These are phyloP conservation scores for Hydrochoerus hydrochaeris DNA, from an alignment of 2,113 vertebrate species.

Conservation along the genomic window DNA sequence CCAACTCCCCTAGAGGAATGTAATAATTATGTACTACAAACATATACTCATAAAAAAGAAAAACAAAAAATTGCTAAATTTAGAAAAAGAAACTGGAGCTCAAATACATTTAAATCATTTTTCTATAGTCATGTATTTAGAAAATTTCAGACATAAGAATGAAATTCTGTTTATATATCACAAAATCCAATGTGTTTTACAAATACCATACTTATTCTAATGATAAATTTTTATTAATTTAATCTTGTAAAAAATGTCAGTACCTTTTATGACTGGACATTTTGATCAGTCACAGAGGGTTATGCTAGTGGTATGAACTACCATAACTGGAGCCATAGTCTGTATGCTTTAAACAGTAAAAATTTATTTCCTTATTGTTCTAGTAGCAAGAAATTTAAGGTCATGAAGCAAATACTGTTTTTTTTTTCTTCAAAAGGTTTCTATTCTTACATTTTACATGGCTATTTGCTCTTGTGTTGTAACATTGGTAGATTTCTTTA, in stretches of 20 bases:
- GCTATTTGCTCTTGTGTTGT: not conserved
- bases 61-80: not conserved
- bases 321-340: not conserved
- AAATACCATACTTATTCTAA: not conserved
- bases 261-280: not conserved
- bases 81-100: not conserved
- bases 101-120: constrained; percentile 9
- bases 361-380: not conserved
- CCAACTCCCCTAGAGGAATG: not conserved
- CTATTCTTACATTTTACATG: not conserved
- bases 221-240: not conserved
- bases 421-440: not conserved
- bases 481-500: not conserved
- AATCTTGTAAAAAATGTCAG: not conserved
- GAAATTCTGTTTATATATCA: not conserved
- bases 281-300: not conserved
- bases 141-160: not conserved
- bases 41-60: not conserved
- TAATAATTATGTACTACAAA: not conserved
- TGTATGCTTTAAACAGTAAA: not conserved
- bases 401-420: not conserved
- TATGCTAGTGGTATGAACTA: not conserved
- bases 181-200: not conserved
- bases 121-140: not conserved
- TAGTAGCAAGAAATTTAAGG: not conserved